These are phyloP conservation scores for Drosophila pectinifera DNA, from an alignment of 1,140 invertebrate species.

Conservation along the genomic window DNA sequence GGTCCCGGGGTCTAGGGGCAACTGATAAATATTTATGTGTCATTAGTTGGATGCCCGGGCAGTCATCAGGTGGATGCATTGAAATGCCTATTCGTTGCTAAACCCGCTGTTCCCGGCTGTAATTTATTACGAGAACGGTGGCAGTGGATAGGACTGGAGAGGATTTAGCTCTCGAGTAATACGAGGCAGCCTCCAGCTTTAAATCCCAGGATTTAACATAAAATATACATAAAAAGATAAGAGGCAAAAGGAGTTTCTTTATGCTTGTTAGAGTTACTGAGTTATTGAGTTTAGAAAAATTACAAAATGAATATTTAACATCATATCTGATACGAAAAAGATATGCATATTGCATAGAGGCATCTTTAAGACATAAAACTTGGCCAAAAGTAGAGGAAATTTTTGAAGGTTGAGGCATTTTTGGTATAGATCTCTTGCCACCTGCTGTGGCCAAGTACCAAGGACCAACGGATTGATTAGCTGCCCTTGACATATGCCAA, in stretches of 20 bases:
- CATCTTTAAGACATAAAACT: neutral
- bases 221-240: neutral
- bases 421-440: neutral
- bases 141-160: neutral
- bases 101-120: neutral
- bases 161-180: too few species aligned
- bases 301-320: neutral
- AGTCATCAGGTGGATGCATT: slow-evolving; percentile 71
- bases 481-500: slow-evolving; percentile 59
- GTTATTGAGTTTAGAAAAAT: neutral
- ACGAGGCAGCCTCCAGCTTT: neutral
- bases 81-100: slow-evolving; percentile 53
- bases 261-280: neutral
- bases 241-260: neutral
- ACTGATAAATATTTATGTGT: slow-evolving; percentile 79
- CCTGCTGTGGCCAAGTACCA: slow-evolving; percentile 17
- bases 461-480: slow-evolving; percentile 59
- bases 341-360: neutral
- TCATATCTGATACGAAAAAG: neutral
- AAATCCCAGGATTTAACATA: too few species aligned
- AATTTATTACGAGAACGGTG: slow-evolving; percentile 24
- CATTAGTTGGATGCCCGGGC: slow-evolving; percentile 64
- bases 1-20: slow-evolving; percentile 2
- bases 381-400: neutral
- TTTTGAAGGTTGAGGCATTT: too few species aligned